Evolutionary conservation across 1,140 invertebrate species (phyloP), one percentile per base, ranked within the genome.

Genomic region (Temnothorax nylanderi): DNA sequence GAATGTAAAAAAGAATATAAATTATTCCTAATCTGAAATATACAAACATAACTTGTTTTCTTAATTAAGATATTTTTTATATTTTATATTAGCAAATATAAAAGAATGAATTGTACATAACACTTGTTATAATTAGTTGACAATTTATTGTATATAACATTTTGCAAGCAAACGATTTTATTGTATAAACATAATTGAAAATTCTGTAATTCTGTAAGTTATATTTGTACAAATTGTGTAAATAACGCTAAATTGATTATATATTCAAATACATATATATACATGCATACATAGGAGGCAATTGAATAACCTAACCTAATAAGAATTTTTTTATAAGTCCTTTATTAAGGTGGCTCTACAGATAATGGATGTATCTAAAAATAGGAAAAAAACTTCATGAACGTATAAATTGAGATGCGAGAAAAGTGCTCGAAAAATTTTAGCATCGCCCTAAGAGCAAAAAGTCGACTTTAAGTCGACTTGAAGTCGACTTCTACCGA

Each of bases 161-260:
- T 58, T 37, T 62, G 26, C 11, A 16, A 64, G 18, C 44, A 54
- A 78, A 64, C 58, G 11, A 78, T n/a, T 78, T 78, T 78, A 62
- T 49, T 62, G 58, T 78, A 78, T 21, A 64, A 49, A 77, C 8
- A n/a, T 62, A 60, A 60, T 60, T 34, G 34, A 47, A 54, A 77
- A 64, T 78, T 64, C 21, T 78, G 26, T 62, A 78, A 49, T 18
- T 78, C 26, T 44, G 26, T 47, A 74, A 37, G 49, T 13, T 11
- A 13, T 75, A 78, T 78, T 78, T 78, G 64, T 78, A 80, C 34
- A 80, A 67, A 80, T 80, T 26, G 18, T 81, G 49, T 81, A 81
- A 81, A 81, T 80, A 67, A 67, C 7, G 34, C 13, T 16, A 47
- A 67, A 80, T 37, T 54, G 34, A 67, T 65, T 78, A 34, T 81